Conservation (phyloP, 2,113 vertebrate species). For the Peromyscus californicus region DNA sequence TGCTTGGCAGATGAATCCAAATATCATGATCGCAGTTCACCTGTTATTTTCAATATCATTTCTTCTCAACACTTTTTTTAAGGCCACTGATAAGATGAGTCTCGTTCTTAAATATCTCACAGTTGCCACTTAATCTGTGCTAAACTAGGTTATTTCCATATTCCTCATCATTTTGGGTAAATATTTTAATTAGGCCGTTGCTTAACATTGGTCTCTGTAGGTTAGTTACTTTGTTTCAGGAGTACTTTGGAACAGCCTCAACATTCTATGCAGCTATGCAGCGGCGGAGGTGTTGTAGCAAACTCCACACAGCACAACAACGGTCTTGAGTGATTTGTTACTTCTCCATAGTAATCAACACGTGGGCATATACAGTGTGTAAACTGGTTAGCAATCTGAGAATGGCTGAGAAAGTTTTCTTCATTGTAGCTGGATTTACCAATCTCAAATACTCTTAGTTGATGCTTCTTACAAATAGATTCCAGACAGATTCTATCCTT, state of each 20-base stretch:
- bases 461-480: background rate
- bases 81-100: constrained; percentile 70
- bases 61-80: constrained; percentile 75
- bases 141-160: background rate
- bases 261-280: background rate
- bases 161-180: background rate
- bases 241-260: background rate
- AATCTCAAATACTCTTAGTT: background rate
- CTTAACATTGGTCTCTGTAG: background rate
- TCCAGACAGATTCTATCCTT: background rate
- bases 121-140: background rate
- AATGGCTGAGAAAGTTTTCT: background rate
- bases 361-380: background rate
- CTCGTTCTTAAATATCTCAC: background rate
- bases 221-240: background rate
- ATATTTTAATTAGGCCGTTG: background rate
- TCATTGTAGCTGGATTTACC: background rate
- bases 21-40: constrained; percentile 62
- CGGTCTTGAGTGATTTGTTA: background rate
- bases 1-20: constrained; percentile 66
- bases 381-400: background rate
- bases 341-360: background rate
- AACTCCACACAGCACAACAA: background rate
- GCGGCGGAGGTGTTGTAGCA: background rate
- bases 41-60: constrained; percentile 67